Evolutionary conservation across 2,888 invertebrate genomes (phyloP).

Genomic region (Lymantria dispar): DNA sequence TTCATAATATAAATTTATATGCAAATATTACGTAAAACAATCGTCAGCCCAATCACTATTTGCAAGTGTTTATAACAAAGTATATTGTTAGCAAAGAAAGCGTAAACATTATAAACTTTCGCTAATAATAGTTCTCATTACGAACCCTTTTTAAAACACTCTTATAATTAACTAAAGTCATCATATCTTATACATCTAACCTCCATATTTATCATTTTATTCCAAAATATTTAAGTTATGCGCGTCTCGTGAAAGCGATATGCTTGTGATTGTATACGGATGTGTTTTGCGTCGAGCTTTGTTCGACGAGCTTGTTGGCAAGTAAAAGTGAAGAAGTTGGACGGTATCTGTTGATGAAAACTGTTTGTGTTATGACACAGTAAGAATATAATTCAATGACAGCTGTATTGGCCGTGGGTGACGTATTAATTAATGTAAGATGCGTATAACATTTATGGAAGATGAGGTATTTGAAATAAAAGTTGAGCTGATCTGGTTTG

Average conservation of each 20-base stretch:
- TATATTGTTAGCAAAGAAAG: conserved; percentile 7
- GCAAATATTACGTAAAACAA: no score
- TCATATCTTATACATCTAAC: conserved; percentile 12
- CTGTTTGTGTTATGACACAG: no score
- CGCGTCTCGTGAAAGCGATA: conserved; percentile 45
- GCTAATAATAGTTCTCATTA: conserved; percentile 10
- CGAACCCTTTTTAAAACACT: conserved; percentile 6
- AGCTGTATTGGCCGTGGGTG: no score
- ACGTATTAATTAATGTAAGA: no score
- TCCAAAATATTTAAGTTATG: conserved; percentile 31
- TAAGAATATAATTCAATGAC: no score
- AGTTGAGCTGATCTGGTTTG: no score
- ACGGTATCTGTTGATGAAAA: no score
- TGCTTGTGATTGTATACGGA: conserved; percentile 31
- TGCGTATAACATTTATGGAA: no score
- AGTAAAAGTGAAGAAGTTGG: background rate
- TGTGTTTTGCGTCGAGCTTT: conserved; percentile 11
- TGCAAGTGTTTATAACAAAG: background rate
- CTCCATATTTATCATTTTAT: conserved; percentile 8
- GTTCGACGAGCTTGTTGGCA: conserved; percentile 13
- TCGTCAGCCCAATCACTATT: background rate
- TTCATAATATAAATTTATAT: no score
- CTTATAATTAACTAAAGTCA: conserved; percentile 7
- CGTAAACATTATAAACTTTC: conserved; percentile 10
- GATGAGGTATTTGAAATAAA: no score